Percentiles rank a stretch among this genome's conserved stretches.
These are phyloP conservation scores for Spheniscus mendiculus DNA, from an alignment of 2,113 vertebrate species.

Conservation along the genomic window DNA sequence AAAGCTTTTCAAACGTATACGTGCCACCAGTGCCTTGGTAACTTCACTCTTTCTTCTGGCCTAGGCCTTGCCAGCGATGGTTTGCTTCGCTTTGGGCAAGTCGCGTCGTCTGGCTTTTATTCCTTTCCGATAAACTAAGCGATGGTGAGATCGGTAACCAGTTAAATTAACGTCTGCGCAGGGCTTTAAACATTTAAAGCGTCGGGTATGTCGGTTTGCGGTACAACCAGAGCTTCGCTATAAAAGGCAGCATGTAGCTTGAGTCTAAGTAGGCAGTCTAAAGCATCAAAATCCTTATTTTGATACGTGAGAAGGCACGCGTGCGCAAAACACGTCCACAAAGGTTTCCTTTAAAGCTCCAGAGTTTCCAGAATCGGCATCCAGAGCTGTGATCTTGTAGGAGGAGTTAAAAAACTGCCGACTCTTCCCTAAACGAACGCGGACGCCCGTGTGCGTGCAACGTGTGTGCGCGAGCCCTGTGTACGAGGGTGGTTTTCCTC, in stretches of 20 bases:
- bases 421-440: neutral
- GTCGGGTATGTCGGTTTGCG: neutral
- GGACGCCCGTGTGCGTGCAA: fast-evolving
- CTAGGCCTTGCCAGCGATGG: neutral
- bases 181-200: neutral
- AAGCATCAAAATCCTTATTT: neutral
- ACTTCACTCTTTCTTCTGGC: neutral
- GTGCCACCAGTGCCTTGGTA: neutral
- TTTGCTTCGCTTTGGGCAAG: neutral
- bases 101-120: neutral
- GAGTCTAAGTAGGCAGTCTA: neutral
- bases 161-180: neutral
- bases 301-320: fast-evolving
- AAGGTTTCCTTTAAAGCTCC: neutral
- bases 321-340: neutral
- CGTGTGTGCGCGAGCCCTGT: fast-evolving
- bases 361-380: neutral
- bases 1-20: fast-evolving
- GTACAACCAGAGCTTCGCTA: neutral
- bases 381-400: neutral
- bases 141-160: neutral
- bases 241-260: neutral
- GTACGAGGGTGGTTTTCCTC: fast-evolving
- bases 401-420: neutral
- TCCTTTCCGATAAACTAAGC: neutral